Conservation (phyloP, 1,140 invertebrate genomes). For the Pseudomyrmex flavicornis region DNA sequence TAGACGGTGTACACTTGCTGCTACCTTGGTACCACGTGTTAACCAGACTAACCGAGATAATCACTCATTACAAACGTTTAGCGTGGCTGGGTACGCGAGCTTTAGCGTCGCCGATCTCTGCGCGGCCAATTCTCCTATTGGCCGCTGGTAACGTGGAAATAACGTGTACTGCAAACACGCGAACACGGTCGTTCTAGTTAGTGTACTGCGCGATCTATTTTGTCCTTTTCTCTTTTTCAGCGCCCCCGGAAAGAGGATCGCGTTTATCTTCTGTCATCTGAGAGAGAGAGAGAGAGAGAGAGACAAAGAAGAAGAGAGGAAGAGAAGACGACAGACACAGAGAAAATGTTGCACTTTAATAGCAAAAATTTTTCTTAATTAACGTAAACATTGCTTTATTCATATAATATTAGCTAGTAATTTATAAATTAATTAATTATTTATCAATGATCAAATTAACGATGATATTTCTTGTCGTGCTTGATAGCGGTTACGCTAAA, state of each 20-base stretch:
- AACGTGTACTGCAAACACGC: slow-evolving; percentile 77
- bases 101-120: slow-evolving; percentile 54
- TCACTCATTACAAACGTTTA: slow-evolving; percentile 84
- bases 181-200: slow-evolving; percentile 75
- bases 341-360: background rate
- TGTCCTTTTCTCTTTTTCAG: slow-evolving; percentile 31
- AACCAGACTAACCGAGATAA: slow-evolving; percentile 84
- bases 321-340: background rate
- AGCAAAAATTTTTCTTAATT: background rate
- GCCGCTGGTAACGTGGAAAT: slow-evolving; percentile 65
- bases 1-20: slow-evolving; percentile 74
- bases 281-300: background rate
- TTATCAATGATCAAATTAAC: slow-evolving; percentile 18
- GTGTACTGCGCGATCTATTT: slow-evolving; percentile 68
- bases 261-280: background rate
- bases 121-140: slow-evolving; percentile 65
- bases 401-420: background rate
- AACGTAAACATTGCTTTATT: background rate
- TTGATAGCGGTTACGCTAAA: slow-evolving; percentile 25
- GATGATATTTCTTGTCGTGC: slow-evolving; percentile 21
- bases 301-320: background rate
- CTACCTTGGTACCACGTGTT: slow-evolving; percentile 82
- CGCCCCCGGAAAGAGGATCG: background rate
- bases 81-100: slow-evolving; percentile 72
- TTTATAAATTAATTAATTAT: slow-evolving; percentile 16